phyloP scores from a whole-genome alignment of 2,113 vertebrate species.

The Ochotona curzoniae region DNA sequence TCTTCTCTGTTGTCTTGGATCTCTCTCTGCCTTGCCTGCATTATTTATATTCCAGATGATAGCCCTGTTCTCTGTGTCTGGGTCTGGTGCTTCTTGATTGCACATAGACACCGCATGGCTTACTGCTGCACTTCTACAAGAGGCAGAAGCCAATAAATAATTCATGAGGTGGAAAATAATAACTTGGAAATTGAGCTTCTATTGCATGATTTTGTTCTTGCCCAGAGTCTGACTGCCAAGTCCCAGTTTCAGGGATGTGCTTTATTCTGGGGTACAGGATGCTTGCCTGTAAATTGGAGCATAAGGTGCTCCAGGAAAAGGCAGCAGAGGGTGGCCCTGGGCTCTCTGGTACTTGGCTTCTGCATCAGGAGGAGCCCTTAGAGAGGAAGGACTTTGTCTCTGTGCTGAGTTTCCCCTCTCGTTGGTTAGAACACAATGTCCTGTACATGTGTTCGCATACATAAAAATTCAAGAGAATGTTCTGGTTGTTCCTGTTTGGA shows the following conservation, averaged over 20 bases:
- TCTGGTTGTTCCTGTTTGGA: background rate
- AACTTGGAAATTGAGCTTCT: background rate
- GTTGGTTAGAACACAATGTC: background rate
- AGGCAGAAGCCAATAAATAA: background rate
- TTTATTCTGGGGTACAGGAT: background rate
- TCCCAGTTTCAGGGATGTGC: background rate
- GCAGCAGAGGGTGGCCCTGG: no score
- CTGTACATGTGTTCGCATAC: background rate
- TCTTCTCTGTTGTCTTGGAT: constrained; percentile 54
- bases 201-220: constrained; percentile 1
- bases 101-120: background rate
- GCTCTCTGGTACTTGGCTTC: background rate
- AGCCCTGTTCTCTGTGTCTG: constrained; percentile 15
- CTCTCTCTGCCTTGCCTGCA: background rate
- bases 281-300: background rate
- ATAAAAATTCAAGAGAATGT: background rate
- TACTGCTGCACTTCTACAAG: background rate
- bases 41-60: constrained; percentile 74
- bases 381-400: background rate
- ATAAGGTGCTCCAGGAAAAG: background rate
- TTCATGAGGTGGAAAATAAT: background rate
- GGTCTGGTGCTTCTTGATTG: background rate
- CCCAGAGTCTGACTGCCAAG: background rate
- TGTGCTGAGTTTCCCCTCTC: background rate
- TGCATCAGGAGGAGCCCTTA: background rate